These are phyloP conservation scores for Cynopterus brachyotis DNA, from an alignment of 2,113 vertebrate genomes.

Conservation along the genomic window DNA sequence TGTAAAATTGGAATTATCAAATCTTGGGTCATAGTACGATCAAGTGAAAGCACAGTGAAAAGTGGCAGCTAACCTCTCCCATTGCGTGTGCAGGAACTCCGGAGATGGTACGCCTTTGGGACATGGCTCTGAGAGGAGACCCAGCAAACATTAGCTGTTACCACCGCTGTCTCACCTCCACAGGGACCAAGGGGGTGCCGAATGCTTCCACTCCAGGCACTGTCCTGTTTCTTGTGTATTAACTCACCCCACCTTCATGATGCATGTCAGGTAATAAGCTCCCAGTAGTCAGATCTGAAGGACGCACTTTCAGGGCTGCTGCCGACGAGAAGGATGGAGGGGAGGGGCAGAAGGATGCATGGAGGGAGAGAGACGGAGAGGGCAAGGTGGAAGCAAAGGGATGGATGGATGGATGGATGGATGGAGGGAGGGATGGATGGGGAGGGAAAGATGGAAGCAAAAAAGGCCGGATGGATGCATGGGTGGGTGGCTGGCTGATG, in stretches of 20 bases:
- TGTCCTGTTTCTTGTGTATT: background rate
- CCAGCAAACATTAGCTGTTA: background rate
- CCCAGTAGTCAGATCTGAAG: background rate
- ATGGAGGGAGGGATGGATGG: background rate
- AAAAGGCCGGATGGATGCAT: background rate
- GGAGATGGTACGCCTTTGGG: background rate
- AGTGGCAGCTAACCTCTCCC: background rate
- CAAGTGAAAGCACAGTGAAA: background rate
- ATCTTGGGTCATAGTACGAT: background rate
- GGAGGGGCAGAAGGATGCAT: background rate
- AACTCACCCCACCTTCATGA: background rate
- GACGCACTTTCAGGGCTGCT: background rate
- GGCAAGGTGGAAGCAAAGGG: background rate
- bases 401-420: too few relatives aligned
- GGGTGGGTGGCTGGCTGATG: background rate
- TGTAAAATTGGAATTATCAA: too few relatives aligned
- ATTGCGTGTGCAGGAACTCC: too few relatives aligned
- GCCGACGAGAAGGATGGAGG: background rate
- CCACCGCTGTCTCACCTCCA: rapidly evolving
- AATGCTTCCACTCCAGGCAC: rapidly evolving
- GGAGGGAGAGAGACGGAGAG: too few relatives aligned
- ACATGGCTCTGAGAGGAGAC: background rate
- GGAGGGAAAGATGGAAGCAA: background rate
- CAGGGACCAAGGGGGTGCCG: background rate
- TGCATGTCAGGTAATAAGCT: background rate